A percentile compares a stretch with the other conserved stretches of the same genome.
These are phyloP conservation scores for Tachyglossus aculeatus DNA, from an alignment of 2,797 vertebrate species.

Conservation along the genomic window DNA sequence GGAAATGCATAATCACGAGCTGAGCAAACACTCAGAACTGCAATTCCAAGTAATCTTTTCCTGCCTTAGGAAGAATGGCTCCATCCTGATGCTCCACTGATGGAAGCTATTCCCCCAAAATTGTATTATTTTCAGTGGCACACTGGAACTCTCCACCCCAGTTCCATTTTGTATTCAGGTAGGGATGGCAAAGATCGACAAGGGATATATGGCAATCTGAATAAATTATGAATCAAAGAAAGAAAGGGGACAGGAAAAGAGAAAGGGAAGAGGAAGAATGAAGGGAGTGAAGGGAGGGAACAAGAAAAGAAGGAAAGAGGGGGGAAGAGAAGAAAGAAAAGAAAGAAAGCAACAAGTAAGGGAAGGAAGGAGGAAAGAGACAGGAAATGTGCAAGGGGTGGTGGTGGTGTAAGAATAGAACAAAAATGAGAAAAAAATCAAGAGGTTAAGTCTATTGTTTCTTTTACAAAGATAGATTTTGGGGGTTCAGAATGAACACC, in stretches of 20 bases:
- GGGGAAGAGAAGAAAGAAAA: neutral
- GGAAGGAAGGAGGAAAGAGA: neutral
- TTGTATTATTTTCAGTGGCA: slow-evolving; percentile 35
- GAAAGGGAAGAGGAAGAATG: slow-evolving; percentile 15
- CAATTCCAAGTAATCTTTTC: slow-evolving; percentile 29
- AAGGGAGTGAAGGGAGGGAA: slow-evolving; percentile 15
- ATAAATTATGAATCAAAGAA: no score
- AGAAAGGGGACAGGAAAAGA: no score
- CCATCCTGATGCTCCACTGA: neutral
- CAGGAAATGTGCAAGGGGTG: no score
- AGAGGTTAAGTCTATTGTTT: no score
- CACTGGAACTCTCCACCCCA: slow-evolving; percentile 15
- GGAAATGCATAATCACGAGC: neutral
- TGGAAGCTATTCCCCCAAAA: slow-evolving; percentile 10
- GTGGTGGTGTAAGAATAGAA: slow-evolving; percentile 4
- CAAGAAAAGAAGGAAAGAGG: neutral
- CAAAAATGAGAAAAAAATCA: no score
- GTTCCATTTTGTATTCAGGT: no score
- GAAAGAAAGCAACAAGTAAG: neutral
- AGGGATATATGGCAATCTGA: no score
- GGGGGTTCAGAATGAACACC: no score
- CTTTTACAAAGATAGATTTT: no score
- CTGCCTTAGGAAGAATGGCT: slow-evolving; percentile 37
- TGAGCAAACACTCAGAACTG: slow-evolving; percentile 30
- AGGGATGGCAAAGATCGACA: no score